These are phyloP conservation scores for Protula sp. DNA, from an alignment of 2,888 invertebrate species.

Conservation along the genomic window DNA sequence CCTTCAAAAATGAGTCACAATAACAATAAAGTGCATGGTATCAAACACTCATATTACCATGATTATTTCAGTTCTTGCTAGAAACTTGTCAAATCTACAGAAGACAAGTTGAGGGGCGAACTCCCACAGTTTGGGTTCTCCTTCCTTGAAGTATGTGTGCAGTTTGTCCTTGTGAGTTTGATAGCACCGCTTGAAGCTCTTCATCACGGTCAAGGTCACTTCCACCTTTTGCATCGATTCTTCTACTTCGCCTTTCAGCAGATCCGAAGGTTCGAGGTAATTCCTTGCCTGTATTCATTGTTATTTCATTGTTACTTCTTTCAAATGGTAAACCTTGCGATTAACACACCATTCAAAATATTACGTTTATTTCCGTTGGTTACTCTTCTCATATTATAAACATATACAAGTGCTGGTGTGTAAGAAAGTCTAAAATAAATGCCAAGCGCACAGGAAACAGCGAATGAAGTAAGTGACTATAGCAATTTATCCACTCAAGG, in stretches of 20 bases:
- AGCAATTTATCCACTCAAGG: too few species aligned
- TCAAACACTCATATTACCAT: slow-evolving; percentile 40
- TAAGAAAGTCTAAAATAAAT: too few species aligned
- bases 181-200: slow-evolving; percentile 43
- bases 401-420: too few species aligned
- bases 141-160: slow-evolving; percentile 49
- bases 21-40: too few species aligned
- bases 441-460: too few species aligned
- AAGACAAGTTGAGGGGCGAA: slow-evolving; percentile 53
- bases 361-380: too few species aligned
- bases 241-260: slow-evolving; percentile 91
- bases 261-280: slow-evolving; percentile 81
- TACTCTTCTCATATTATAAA: too few species aligned
- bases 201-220: slow-evolving; percentile 1
- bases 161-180: slow-evolving; percentile 48
- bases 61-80: slow-evolving; percentile 46
- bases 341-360: too few species aligned
- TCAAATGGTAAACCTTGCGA: too few species aligned
- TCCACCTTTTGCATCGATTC: slow-evolving; percentile 79
- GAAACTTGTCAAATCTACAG: slow-evolving; percentile 50
- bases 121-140: slow-evolving; percentile 50
- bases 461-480: too few species aligned
- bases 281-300: slow-evolving; percentile 65
- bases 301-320: slow-evolving; percentile 1
- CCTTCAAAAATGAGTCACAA: too few species aligned